Base-by-base conservation (phyloP, 2,888 invertebrate species). In the Melieria crassipennis region DNA sequence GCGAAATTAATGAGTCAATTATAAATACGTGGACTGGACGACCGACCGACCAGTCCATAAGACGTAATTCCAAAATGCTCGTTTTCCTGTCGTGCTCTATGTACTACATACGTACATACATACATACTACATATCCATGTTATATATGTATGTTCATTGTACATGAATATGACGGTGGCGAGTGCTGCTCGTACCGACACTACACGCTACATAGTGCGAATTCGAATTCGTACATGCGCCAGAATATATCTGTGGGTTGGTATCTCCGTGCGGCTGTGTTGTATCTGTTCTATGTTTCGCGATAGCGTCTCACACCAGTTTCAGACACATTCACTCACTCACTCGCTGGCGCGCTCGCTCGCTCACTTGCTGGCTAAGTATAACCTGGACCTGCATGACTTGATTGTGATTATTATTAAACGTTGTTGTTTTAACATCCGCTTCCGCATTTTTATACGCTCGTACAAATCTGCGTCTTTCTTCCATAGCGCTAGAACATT, bases 321-420 rank as follows among this genome's bases (percentile, higher is more conserved):
- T 63, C n/a, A 13, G 58, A 13, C n/a, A 52, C 11, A 52, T 13
- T 52, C 52, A 52, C 52, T 52, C 7, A 50, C 50, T 11, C 7
- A 50, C 50, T 50, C 11, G 13, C 52, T 52, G 13, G 42, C 43
- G 50, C 45, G 58, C 9, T 69, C 52, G 60, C 65, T 65, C 68
- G 50, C 56, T 66, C 50, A 16, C 30, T 48, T 52, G 52, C 13
- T 70, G 70, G 46, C 60, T 16, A 43, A 46, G 55, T 69, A 61
- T 66, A 73, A 75, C 73, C 77, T 79, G 78, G 75, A 80, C 80
- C 79, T 78, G 80, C 79, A 78, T 81, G 81, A 82, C 83, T 83
- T 81, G 83, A 82, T 83, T 84, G 79, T 80, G 79, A 81, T 83
- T 83, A 82, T 83, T 81, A 80, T 81, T 80, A 78, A 75, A 76